phyloP scores from a whole-genome alignment of 2,888 invertebrate species.

The Eulithis testata region DNA sequence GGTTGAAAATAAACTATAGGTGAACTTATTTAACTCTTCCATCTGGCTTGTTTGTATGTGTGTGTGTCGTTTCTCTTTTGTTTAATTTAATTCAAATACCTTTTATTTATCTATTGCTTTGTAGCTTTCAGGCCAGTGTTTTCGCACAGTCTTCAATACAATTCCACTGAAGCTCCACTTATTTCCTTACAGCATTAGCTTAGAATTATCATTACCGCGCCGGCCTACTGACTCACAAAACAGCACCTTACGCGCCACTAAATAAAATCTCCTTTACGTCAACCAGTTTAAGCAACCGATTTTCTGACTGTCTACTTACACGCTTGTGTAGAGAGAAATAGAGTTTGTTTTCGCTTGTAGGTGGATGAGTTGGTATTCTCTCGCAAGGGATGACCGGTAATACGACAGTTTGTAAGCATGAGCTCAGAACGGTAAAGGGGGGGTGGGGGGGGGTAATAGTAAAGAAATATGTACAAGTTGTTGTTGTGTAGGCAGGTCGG shows the following conservation, averaged over 20 bases:
- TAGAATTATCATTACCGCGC: conserved; percentile 73
- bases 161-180: conserved; percentile 65
- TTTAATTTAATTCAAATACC: conserved; percentile 7
- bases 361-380: conserved; percentile 54
- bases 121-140: conserved; percentile 37
- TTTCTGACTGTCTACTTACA: conserved; percentile 46
- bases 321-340: conserved; percentile 49
- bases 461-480: conserved; percentile 79
- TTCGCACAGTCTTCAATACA: conserved; percentile 50
- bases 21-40: no score
- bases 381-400: conserved; percentile 76
- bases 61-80: background rate
- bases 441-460: conserved; percentile 61
- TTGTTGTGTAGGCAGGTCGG: conserved; percentile 57
- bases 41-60: no score
- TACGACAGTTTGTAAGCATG: conserved; percentile 85
- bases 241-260: conserved; percentile 50
- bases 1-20: no score
- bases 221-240: conserved; percentile 52
- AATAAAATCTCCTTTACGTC: conserved; percentile 59
- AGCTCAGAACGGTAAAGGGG: conserved; percentile 67
- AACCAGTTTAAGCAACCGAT: conserved; percentile 46
- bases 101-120: conserved; percentile 7
- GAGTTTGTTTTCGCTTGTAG: conserved; percentile 55
- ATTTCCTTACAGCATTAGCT: conserved; percentile 77